These are phyloP conservation scores for Chloroclysta siterata DNA, from an alignment of 2,888 invertebrate genomes.

Conservation along the genomic window DNA sequence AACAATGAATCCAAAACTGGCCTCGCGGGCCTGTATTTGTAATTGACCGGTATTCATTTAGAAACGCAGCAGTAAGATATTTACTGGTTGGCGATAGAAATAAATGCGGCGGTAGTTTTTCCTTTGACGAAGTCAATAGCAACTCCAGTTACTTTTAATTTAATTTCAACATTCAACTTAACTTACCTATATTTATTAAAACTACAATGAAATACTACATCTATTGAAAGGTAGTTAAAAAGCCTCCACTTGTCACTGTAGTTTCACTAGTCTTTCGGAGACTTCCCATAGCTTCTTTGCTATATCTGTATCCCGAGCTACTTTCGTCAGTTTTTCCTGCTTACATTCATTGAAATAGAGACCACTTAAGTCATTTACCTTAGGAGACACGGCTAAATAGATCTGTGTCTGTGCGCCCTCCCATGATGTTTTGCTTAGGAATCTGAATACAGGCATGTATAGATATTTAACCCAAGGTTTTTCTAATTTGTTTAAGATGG, in stretches of 20 bases:
- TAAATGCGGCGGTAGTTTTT: no score
- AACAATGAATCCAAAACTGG: no score
- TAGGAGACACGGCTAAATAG: constrained; percentile 81
- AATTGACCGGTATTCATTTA: no score
- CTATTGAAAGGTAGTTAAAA: no score
- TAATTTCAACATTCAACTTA: no score
- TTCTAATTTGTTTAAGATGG: constrained; percentile 61
- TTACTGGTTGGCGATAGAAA: no score
- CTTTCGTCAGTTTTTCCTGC: constrained; percentile 62
- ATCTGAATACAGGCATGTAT: constrained; percentile 74
- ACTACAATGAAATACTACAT: no score
- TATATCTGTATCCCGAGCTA: constrained; percentile 75
- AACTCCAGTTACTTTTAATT: no score
- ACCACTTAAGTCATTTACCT: constrained; percentile 84
- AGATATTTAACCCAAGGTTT: constrained; percentile 51
- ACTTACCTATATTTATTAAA: no score
- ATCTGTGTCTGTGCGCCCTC: constrained; percentile 82
- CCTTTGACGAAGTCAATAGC: no score
- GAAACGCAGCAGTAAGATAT: no score
- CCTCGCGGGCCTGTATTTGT: no score
- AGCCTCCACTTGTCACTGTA: constrained; percentile 9
- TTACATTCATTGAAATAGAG: constrained; percentile 86
- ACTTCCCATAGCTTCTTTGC: constrained; percentile 87
- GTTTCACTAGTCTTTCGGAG: constrained; percentile 67
- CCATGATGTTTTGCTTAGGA: constrained; percentile 57